These are phyloP conservation scores for Zaprionus lachaisei DNA, from an alignment of 1,140 invertebrate species.

Conservation along the genomic window DNA sequence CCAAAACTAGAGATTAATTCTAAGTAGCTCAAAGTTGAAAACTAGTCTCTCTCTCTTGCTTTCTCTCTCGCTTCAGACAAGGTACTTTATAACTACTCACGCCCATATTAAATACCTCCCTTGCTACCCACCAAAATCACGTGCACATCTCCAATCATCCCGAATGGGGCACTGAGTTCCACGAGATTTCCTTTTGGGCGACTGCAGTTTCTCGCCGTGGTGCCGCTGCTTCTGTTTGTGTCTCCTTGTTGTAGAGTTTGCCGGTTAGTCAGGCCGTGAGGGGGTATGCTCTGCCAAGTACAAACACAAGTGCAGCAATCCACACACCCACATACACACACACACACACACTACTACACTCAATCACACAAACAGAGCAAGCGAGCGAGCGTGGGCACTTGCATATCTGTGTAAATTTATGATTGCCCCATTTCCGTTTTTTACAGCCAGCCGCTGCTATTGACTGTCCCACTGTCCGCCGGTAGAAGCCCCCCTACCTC, in stretches of 20 bases:
- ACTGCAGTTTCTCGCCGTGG: conserved; percentile 28
- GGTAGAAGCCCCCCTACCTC: not conserved
- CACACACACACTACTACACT: conserved; percentile 33
- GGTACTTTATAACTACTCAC: too few relatives aligned
- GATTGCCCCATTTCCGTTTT: conserved; percentile 83
- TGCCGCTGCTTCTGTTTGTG: conserved; percentile 32
- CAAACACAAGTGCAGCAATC: conserved; percentile 24
- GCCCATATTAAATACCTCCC: not conserved
- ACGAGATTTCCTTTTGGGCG: conserved; percentile 52
- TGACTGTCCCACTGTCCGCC: conserved; percentile 63
- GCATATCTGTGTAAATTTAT: conserved; percentile 84
- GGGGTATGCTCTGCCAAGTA: conserved; percentile 13
- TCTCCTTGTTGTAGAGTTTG: conserved; percentile 53
- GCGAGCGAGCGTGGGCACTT: conserved; percentile 56
- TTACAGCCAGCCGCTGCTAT: conserved; percentile 74
- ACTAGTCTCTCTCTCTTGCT: too few relatives aligned
- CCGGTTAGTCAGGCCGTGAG: conserved; percentile 13
- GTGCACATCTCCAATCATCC: conserved; percentile 35
- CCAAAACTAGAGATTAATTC: too few relatives aligned
- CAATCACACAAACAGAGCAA: conserved; percentile 24
- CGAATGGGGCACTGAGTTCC: conserved; percentile 31
- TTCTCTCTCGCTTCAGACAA: too few relatives aligned
- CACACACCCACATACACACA: conserved; percentile 35
- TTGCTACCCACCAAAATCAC: conserved; percentile 8
- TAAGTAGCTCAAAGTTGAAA: too few relatives aligned